These are phyloP conservation scores for Druon quercuslanigerum DNA, from an alignment of 1,140 invertebrate species.

Conservation along the genomic window DNA sequence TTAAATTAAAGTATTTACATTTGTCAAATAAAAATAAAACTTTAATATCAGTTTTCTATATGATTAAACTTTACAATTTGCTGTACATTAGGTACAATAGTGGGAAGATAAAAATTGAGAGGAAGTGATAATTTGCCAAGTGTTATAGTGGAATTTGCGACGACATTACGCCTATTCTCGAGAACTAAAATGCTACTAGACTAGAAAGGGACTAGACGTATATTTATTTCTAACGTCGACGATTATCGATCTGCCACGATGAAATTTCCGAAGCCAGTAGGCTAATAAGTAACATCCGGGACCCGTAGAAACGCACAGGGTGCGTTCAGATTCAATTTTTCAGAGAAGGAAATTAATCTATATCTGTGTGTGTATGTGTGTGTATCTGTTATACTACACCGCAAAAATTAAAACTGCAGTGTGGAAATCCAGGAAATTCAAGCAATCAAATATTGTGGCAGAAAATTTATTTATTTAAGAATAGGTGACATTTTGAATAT, in stretches of 20 bases:
- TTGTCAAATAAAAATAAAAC: neutral
- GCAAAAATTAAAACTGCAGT: too few species aligned
- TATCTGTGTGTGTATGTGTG: too few species aligned
- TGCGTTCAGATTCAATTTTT: neutral
- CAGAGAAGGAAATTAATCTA: neutral
- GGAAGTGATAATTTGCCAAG: constrained; percentile 9
- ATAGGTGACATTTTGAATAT: too few species aligned
- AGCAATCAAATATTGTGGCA: too few species aligned
- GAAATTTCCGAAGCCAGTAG: neutral
- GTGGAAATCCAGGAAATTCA: too few species aligned
- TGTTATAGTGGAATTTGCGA: neutral
- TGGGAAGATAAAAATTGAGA: neutral
- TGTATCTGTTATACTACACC: too few species aligned
- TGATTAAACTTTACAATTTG: too few species aligned
- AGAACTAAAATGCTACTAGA: neutral
- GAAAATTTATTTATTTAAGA: too few species aligned
- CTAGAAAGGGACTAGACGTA: too few species aligned
- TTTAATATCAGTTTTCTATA: too few species aligned
- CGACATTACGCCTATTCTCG: constrained; percentile 1
- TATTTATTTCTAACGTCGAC: neutral
- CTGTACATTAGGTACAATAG: too few species aligned
- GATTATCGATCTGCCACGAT: constrained; percentile 14
- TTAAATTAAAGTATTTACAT: neutral
- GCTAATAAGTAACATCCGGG: constrained; percentile 10
- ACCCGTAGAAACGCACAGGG: neutral